Base-by-base conservation (phyloP, 1,140 invertebrate species). In the Drosophila orena region DNA sequence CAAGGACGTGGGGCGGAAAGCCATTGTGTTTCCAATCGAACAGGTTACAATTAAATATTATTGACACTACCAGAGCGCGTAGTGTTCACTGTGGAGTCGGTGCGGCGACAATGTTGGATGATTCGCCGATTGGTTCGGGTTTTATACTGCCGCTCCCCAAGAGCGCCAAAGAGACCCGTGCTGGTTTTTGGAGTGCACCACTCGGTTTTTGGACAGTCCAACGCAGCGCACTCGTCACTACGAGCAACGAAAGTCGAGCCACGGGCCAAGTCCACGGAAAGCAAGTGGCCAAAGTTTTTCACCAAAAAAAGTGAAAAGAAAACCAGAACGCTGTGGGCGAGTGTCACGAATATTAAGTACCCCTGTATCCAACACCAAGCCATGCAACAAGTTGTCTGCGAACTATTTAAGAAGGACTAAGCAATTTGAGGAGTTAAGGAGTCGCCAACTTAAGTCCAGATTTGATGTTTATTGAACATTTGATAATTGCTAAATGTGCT, bases 111-210 rank as follows among this genome's bases (percentile, higher is more conserved):
- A 92, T 92, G 86, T 79, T 90, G 64, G 66, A 78, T 86, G 91
- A 78, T 91, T 91, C 79, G 65, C 49, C 76, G 77, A 77, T 72
- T 75, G 79, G 62, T 69, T 47, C 80, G 61, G 81, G 79, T 92
- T 92, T 91, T 92, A 92, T 92, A 92, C 85, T 75, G 85, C 86
- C 85, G 90, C 90, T 91, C 90, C 90, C 91, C 71, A 49, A 72
- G 57, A 78, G 60, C 47, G 57, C 44, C 43, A 46, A 60, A 60
- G 53, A 56, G 66, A 37, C 52, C 64, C 20, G 50, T 58, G 75
- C 43, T 57, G 52, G 73, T 27, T 46, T 85, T 78, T 86, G 83
- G 79, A 88, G 83, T 76, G 66, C 56, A 73, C 75, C 50, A 27
- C 62, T 64, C 54, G 64, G 34, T 60, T 81, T 85, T 86, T 86